Base-by-base conservation (phyloP, 2,888 invertebrate genomes). In the Halictus ligatus region DNA sequence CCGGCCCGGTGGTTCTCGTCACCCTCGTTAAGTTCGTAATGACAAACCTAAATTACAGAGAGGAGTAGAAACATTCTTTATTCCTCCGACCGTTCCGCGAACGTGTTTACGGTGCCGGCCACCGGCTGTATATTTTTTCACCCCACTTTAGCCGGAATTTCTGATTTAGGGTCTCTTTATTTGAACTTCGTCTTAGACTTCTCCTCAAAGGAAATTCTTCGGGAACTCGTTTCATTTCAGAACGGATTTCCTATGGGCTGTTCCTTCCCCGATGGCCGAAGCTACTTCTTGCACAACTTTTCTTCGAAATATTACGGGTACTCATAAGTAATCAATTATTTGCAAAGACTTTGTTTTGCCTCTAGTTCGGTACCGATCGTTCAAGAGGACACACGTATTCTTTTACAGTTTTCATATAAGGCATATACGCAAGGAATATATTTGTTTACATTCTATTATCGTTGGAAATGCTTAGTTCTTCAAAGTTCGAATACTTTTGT, bases 221-320 rank as follows among this genome's bases (percentile, higher is more conserved):
- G 18, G 40, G 40, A 69, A 69, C 69, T 69, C 69, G 69, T 69
- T 40, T 69, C 69, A 40, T 69, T 69, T 69, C 40, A 4, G 35
- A 40, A 69, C 69, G 10, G 40, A 40, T 69, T 69, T 40, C 40
- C 69, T 21, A 18, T 21, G 21, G 21, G 0, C 69, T 15, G 29
- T 5, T 18, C 35, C 29, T 2, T 29, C 35, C 21, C 15, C 21
- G 29, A 40, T 40, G 21, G 67, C 8, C 15, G 40, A 40, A 67
- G 21, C 35, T 67, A 18, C 40, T 40, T 21, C 67, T 18, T 40
- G 21, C 35, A 67, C 35, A 18, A 40, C 18, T 67, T 67, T 21
- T 8, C 35, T 35, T 29, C 18, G 35, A 7, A 7, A 15, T 35
- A 18, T 29, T 29, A 29, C 2, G 29, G 29, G 29, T 29, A 29